phyloP scores from a whole-genome alignment of 2,113 vertebrate genomes.

The Kryptolebias marmoratus region DNA sequence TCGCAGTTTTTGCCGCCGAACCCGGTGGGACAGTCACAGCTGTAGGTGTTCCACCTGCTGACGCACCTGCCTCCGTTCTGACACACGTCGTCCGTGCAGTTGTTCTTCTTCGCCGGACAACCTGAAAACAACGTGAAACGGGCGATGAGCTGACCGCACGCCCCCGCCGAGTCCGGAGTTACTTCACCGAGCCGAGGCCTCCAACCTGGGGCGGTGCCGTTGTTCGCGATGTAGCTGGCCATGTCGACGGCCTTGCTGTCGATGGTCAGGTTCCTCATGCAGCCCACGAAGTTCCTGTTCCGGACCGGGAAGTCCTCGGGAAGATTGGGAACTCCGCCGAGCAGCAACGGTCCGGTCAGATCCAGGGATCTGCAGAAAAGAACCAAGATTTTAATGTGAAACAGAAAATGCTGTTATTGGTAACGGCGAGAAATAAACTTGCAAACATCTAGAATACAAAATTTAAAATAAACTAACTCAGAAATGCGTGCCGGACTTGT shows the following conservation, averaged over 20 bases:
- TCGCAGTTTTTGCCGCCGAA: slow-evolving; percentile 96
- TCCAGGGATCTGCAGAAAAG: slow-evolving; percentile 87
- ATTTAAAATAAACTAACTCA: no score
- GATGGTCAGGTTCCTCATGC: slow-evolving; percentile 93
- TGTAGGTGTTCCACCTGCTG: slow-evolving; percentile 91
- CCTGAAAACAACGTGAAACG: slow-evolving; percentile 69
- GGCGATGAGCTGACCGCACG: no score
- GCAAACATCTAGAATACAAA: no score
- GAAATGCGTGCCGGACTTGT: no score
- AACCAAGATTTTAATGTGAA: neutral
- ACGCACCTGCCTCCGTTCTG: slow-evolving; percentile 90
- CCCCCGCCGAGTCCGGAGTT: neutral
- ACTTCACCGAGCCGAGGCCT: neutral
- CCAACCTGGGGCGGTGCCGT: slow-evolving; percentile 90
- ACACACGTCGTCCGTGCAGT: slow-evolving; percentile 85
- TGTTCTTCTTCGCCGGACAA: slow-evolving; percentile 89
- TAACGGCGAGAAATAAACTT: no score
- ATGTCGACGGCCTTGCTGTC: slow-evolving; percentile 91
- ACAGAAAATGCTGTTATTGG: neutral
- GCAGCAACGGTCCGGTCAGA: slow-evolving; percentile 91
- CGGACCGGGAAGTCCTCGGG: slow-evolving; percentile 94
- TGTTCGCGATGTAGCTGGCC: slow-evolving; percentile 95
- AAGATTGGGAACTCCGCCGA: slow-evolving; percentile 94
- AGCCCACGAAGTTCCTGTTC: slow-evolving; percentile 93
- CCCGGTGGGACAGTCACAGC: slow-evolving; percentile 85